These are phyloP conservation scores for Sisyra terminalis DNA, from an alignment of 2,888 invertebrate species.

Conservation along the genomic window DNA sequence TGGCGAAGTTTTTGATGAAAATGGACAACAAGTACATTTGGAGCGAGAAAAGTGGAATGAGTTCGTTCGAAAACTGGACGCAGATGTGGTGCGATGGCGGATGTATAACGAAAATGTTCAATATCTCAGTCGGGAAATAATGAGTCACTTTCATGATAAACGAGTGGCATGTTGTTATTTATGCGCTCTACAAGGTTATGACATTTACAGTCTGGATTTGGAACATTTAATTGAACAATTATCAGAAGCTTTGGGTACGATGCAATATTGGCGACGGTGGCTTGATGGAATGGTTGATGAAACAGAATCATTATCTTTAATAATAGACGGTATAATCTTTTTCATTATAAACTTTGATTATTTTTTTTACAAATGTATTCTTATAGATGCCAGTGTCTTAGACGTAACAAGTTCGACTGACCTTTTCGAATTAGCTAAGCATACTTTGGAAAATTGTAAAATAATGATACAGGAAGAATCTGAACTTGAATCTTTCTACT, in stretches of 20 bases:
- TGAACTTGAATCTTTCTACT: too few relatives aligned
- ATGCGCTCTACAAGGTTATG: constrained; percentile 21
- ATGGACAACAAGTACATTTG: constrained; percentile 12
- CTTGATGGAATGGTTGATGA: constrained; percentile 20
- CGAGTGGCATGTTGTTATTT: constrained; percentile 22
- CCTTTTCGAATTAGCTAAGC: too few relatives aligned
- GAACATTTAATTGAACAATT: constrained; percentile 21
- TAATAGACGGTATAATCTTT: too few relatives aligned
- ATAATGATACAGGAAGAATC: too few relatives aligned
- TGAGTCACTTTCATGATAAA: constrained; percentile 19
- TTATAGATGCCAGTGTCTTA: too few relatives aligned
- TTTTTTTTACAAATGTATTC: too few relatives aligned
- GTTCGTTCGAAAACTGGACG: constrained; percentile 20
- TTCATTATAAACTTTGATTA: too few relatives aligned
- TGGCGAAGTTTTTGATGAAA: constrained; percentile 13
- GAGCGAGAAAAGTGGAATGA: constrained; percentile 16
- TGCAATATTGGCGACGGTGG: constrained; percentile 21
- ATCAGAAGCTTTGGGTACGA: constrained; percentile 22
- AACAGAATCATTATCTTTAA: constrained; percentile 11
- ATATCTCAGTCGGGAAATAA: constrained; percentile 20
- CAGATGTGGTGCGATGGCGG: constrained; percentile 20
- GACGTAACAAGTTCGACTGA: too few relatives aligned
- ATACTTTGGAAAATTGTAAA: too few relatives aligned
- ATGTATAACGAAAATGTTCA: constrained; percentile 22
- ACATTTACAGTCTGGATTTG: constrained; percentile 20